Evolutionary conservation across 2,888 invertebrate species (phyloP).

Genomic region (Vesta saturnalis): DNA sequence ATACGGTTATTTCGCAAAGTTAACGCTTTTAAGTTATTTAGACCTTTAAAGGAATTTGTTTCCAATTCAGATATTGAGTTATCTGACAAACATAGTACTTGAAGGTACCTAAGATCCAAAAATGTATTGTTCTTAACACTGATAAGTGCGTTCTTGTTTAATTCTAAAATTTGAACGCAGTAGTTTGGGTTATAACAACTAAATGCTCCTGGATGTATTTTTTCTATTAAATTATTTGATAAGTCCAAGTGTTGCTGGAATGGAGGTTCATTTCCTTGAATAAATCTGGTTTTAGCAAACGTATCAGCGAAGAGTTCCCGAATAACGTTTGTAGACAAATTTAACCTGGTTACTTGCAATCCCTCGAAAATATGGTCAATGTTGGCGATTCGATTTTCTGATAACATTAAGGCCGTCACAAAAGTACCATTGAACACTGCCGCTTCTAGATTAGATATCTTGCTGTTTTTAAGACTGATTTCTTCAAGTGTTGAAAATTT

Average conservation of each 20-base stretch:
- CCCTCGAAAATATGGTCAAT: conserved; percentile 12
- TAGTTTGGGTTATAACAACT: conserved; percentile 5
- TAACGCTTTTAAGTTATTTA: background rate
- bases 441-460: conserved; percentile 5
- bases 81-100: background rate
- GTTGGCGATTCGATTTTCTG: conserved; percentile 16
- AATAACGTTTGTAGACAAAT: conserved; percentile 27
- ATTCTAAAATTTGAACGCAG: background rate
- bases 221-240: conserved; percentile 22
- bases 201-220: conserved; percentile 12
- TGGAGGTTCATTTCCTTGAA: background rate
- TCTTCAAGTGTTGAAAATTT: conserved; percentile 17
- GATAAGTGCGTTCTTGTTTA: background rate
- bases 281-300: conserved; percentile 22
- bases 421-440: conserved; percentile 19
- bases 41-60: conserved; percentile 17
- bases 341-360: conserved; percentile 18
- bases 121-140: conserved; percentile 3
- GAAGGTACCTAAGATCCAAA: background rate
- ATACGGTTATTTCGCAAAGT: conserved; percentile 11
- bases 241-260: conserved; percentile 18
- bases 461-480: conserved; percentile 18
- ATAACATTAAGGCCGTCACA: conserved; percentile 17
- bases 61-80: conserved; percentile 19
- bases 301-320: conserved; percentile 11